Evolutionary conservation across 2,888 invertebrate genomes (phyloP), one percentile per base, ranked within the genome.

Genomic region (Polylopha cassiicola): DNA sequence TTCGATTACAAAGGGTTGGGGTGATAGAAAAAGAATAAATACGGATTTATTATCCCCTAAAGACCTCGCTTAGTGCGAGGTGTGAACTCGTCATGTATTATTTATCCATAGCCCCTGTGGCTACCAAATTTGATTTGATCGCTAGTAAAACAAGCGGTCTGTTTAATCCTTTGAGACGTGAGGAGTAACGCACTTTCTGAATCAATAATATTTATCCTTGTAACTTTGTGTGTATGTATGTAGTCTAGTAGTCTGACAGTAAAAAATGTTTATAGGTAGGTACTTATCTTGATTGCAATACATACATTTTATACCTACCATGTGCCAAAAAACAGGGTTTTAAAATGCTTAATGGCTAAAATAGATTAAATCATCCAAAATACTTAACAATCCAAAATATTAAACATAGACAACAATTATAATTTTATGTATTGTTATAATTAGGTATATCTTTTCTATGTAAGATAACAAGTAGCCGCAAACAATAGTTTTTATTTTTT

Each of bases 11-110:
- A 68, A 72, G 68, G 81, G 81, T 74, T 68, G 60, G 71, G 64
- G 56, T 61, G 59, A 70, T 75, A 76, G 79, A 80, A 78, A 81
- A 81, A 81, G 80, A 82, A 80, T 80, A 85, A 84, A 84, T 80
- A 82, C 74, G 81, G 82, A 85, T 85, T 85, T 85, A 85, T 85
- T 79, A 79, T 77, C 70, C 85, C 84, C 82, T 73, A 73, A 76
- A 79, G 85, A 69, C 65, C 58, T 44, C 70, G 71, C 73, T 81
- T 79, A 80, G 77, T 63, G 67, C 56, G 61, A 82, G 78, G 84
- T 82, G 85, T 63, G 81, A 81, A 82, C 75, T 66, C 60, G 65
- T 65, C 65, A 66, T 85, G 78, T 73, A 78, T 78, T 84, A 84
- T 85, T 85, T 77, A 82, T 77, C 53, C 26, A 63, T 54, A 56